Percentiles rank a stretch among this genome's conserved stretches.
These are phyloP conservation scores for Oxyruncus cristatus DNA, from an alignment of 2,113 vertebrate species.

Conservation along the genomic window DNA sequence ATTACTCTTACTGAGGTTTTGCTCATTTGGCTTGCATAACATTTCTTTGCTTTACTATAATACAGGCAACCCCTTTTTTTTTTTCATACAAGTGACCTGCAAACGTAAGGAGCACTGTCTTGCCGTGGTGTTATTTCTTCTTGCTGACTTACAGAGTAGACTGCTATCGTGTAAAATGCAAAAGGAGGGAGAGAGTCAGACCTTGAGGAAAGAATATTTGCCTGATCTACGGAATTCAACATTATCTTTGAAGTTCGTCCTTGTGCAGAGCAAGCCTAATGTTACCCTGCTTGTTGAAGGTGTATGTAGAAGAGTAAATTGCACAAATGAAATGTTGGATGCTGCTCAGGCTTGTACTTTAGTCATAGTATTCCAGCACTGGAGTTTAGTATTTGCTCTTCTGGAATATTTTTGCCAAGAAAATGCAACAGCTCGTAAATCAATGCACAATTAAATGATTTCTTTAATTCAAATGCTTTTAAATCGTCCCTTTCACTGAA, in stretches of 20 bases:
- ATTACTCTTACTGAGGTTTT: not conserved
- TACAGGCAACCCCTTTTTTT: not conserved
- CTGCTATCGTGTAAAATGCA: not conserved
- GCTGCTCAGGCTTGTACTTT: conserved; percentile 25
- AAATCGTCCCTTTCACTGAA: not conserved
- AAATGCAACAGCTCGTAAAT: not conserved
- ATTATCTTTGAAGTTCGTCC: not conserved
- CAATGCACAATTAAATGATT: not conserved
- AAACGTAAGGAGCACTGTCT: not conserved
- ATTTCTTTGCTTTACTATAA: not conserved
- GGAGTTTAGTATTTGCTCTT: not conserved
- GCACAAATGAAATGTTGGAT: not conserved
- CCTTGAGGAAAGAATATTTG: not conserved
- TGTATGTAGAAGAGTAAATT: not conserved
- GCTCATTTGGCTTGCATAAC: not conserved
- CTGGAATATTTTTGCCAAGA: not conserved
- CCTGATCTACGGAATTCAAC: not conserved
- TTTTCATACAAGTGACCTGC: not conserved
- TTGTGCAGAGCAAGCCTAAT: not conserved
- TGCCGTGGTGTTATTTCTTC: not conserved
- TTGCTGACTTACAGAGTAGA: not conserved
- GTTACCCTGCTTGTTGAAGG: not conserved
- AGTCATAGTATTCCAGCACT: not conserved
- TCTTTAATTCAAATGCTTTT: not conserved
- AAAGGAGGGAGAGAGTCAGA: not conserved